Percentiles rank a stretch among this genome's conserved stretches.
Evolutionary conservation across 2,888 invertebrate species (phyloP).

Genomic region (Drosophila falleni): DNA sequence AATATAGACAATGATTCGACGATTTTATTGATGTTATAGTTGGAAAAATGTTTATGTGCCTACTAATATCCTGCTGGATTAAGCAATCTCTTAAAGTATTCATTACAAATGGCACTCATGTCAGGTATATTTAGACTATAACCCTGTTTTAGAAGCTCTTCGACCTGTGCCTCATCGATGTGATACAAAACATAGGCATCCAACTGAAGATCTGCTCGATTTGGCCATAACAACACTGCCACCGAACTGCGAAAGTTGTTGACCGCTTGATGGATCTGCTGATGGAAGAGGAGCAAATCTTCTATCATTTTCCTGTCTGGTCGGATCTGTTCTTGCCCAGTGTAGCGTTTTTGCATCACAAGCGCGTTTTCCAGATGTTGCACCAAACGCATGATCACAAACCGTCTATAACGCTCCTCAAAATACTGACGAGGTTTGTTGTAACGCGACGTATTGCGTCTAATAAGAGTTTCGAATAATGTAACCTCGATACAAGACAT

Average conservation of each 20-base stretch:
- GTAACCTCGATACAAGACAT: constrained; percentile 43
- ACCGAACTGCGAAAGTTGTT: constrained; percentile 61
- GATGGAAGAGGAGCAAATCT: constrained; percentile 41
- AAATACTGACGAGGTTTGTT: constrained; percentile 42
- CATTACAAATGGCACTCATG: constrained; percentile 42
- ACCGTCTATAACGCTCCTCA: constrained; percentile 59
- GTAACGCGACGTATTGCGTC: constrained; percentile 30
- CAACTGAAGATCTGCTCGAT: constrained; percentile 45
- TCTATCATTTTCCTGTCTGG: constrained; percentile 16
- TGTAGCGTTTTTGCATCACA: constrained; percentile 29
- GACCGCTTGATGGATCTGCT: constrained; percentile 53
- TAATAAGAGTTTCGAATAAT: constrained; percentile 29
- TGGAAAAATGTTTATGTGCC: not conserved
- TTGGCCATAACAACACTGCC: constrained; percentile 56
- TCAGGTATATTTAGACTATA: constrained; percentile 41
- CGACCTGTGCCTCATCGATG: constrained; percentile 48
- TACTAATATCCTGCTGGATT: constrained; percentile 59
- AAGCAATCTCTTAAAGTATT: constrained; percentile 47
- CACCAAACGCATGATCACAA: constrained; percentile 63
- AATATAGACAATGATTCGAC: not conserved
- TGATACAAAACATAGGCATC: constrained; percentile 55
- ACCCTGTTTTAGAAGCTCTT: constrained; percentile 31
- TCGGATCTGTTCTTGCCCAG: not conserved
- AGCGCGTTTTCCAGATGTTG: constrained; percentile 58
- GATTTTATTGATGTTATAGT: constrained; percentile 6